These are phyloP conservation scores for Diarsia rubi DNA, from an alignment of 2,888 invertebrate species.

Conservation along the genomic window DNA sequence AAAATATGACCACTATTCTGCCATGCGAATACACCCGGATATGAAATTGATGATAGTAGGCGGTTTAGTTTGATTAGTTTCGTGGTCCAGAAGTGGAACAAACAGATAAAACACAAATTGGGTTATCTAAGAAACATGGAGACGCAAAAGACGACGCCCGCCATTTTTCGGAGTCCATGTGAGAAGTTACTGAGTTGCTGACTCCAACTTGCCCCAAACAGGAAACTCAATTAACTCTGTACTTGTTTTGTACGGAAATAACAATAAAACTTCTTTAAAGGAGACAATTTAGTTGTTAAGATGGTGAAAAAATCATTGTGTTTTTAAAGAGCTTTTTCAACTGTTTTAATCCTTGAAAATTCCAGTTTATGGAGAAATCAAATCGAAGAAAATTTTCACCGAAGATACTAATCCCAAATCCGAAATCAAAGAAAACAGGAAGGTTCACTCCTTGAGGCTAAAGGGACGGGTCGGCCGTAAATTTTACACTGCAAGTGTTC, in stretches of 20 bases:
- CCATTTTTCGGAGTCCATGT: conserved; percentile 36
- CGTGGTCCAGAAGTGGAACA: conserved; percentile 42
- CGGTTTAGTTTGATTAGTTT: conserved; percentile 57
- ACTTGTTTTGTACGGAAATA: conserved; percentile 46
- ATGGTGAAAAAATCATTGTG: conserved; percentile 16
- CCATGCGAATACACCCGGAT: conserved; percentile 13
- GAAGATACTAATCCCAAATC: conserved; percentile 26
- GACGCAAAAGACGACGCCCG: conserved; percentile 26
- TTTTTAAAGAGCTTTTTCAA: conserved; percentile 1
- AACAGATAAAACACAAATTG: conserved; percentile 58
- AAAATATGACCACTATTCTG: conserved; percentile 10
- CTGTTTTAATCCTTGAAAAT: not conserved
- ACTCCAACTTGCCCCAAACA: conserved; percentile 31
- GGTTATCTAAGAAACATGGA: conserved; percentile 47
- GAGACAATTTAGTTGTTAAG: conserved; percentile 22
- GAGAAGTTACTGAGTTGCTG: conserved; percentile 32
- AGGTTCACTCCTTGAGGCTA: conserved; percentile 40
- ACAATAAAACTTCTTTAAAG: conserved; percentile 53
- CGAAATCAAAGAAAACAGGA: conserved; percentile 50
- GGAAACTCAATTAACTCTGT: conserved; percentile 55
- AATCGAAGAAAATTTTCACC: conserved; percentile 14
- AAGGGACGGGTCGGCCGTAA: conserved; percentile 57
- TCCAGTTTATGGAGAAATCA: conserved; percentile 6
- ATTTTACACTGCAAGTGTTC: conserved; percentile 63
- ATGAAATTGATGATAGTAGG: conserved; percentile 49